Conservation (phyloP, 2,797 vertebrate genomes). For the Propithecus perrieri region DNA sequence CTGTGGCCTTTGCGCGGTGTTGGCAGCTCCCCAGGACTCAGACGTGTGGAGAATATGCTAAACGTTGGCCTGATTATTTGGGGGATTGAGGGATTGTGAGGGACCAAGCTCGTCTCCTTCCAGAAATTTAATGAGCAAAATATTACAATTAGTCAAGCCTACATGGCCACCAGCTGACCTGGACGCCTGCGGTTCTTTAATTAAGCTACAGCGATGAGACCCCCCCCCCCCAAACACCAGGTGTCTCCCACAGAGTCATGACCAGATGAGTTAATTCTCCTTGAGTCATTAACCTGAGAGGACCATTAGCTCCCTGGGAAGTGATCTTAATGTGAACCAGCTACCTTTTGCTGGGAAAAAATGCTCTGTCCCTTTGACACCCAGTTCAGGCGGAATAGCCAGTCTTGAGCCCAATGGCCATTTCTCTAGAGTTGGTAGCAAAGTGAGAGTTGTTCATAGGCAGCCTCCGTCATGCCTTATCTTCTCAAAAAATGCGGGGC, state of each 20-base stretch:
- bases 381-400: rapidly evolving
- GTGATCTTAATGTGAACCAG: background rate
- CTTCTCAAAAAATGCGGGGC: background rate
- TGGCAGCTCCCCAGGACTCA: background rate
- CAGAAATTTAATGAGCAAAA: conserved; percentile 52
- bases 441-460: background rate
- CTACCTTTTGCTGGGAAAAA: background rate
- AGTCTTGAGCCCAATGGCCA: background rate
- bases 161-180: conserved; percentile 19
- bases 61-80: background rate
- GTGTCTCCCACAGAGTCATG: conserved; percentile 14
- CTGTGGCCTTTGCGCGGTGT: background rate
- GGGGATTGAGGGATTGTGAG: background rate
- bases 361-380: too few relatives aligned
- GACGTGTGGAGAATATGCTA: background rate
- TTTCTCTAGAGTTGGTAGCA: rapidly evolving
- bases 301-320: conserved; percentile 33
- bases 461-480: background rate
- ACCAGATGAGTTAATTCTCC: conserved; percentile 64
- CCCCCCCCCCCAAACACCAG: background rate
- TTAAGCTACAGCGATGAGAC: conserved; percentile 37
- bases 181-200: conserved; percentile 54
- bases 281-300: conserved; percentile 53
- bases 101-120: conserved; percentile 39
- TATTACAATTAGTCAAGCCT: conserved; percentile 18